Base-by-base conservation (phyloP, 2,888 invertebrate species). In the Actias luna region DNA sequence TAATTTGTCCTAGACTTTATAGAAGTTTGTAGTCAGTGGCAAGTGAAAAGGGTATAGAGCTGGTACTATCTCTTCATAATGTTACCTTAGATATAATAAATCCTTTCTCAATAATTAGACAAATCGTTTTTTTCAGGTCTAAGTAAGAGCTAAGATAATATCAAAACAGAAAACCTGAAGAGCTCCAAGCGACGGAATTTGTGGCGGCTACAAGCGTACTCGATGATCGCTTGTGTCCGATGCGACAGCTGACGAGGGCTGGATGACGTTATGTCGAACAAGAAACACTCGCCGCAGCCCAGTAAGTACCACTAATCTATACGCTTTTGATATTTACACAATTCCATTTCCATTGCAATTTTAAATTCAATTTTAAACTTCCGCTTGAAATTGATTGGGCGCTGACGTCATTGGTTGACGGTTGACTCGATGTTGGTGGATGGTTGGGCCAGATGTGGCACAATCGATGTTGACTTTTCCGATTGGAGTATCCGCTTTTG, bases 181-280 rank as follows among this genome's bases (percentile, higher is more conserved):
- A 69, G 70, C 63, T 63, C 64, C 22, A 70, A 67, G 57, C 58
- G 63, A 46, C 72, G 72, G 46, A 67, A 69, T 59, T 50, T 62
- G 67, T 73, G 74, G 77, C 68, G 71, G 57, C 61, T 62, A 59
- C 75, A 70, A 69, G 76, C 69, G n/a, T 67, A 64, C 76, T 82
- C 84, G 29, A 90, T 91, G 91, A 88, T 88, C 70, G 70, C 84
- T 66, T 89, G 91, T 76, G 88, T 89, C 70, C 85, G 89, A 66
- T 87, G 88, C 66, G 83, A 85, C 78, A 89, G 90, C 88, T 89
- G 90, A 89, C 89, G 85, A 78, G 86, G 87, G 82, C 84, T 89
- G 77, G 80, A 80, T 68, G 79, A 84, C 76, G 81, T 84, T 83
- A 92, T 92, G 92, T 90, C 91, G 76, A 85, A 82, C 58, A 91